Conservation (phyloP, 2,797 vertebrate genomes). For the Neostethus bicornis region DNA sequence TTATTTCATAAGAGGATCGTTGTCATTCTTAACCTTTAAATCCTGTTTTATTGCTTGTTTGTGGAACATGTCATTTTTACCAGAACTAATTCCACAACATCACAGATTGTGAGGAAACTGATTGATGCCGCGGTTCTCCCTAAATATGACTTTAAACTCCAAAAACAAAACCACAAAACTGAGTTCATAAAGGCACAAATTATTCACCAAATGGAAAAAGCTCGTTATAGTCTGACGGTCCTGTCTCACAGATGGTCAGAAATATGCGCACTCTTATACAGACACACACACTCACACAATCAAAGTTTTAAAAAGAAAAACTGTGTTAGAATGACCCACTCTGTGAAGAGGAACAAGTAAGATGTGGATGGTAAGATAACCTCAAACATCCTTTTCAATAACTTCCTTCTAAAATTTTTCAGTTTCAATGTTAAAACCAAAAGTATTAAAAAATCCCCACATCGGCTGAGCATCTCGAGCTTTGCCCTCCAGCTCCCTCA, state of each 20-base stretch:
- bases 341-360: background rate
- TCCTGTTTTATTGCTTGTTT: slow-evolving; percentile 24
- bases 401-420: background rate
- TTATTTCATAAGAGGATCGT: slow-evolving; percentile 19
- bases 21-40: slow-evolving; percentile 5
- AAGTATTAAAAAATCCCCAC: no score
- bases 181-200: background rate
- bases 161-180: background rate
- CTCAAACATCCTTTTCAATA: background rate
- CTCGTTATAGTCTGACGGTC: background rate
- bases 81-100: background rate
- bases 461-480: no score
- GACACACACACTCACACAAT: background rate
- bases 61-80: background rate
- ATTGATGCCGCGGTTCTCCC: background rate
- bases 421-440: no score
- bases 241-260: background rate
- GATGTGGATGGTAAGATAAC: background rate
- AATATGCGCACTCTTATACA: background rate
- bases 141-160: background rate
- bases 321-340: slow-evolving; percentile 13
- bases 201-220: background rate
- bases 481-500: no score
- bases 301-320: background rate
- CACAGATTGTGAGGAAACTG: background rate